Conservation (phyloP, 2,888 invertebrate genomes). For the Hypselothyrea guttata region DNA sequence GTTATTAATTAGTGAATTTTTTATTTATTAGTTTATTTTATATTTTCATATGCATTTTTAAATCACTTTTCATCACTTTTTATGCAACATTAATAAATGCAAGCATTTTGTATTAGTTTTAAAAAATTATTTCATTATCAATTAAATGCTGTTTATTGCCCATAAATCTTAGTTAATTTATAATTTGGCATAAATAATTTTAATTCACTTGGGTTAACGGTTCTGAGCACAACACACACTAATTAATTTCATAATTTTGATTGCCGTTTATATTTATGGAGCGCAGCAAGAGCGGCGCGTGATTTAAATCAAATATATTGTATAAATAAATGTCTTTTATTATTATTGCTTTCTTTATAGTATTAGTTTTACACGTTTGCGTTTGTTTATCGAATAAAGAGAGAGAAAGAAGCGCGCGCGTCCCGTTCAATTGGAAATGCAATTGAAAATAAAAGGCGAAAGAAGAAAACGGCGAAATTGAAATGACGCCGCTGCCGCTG, state of each 20-base stretch:
- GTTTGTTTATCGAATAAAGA: conserved; percentile 31
- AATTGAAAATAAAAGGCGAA: conserved; percentile 67
- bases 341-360: conserved; percentile 11
- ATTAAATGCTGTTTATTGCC: neutral
- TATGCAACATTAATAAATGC: too few species aligned
- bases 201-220: conserved; percentile 6
- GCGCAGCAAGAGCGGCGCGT: conserved; percentile 17
- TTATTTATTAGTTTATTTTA: too few species aligned
- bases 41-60: too few species aligned
- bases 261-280: conserved; percentile 11
- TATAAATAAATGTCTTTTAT: conserved; percentile 3
- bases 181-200: conserved; percentile 7
- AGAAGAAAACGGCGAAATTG: conserved; percentile 58
- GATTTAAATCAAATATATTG: neutral
- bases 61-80: neutral
- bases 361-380: neutral
- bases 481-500: conserved; percentile 46
- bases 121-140: too few species aligned
- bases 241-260: conserved; percentile 24
- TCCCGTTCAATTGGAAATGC: conserved; percentile 68
- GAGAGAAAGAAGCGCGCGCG: conserved; percentile 53
- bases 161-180: neutral
- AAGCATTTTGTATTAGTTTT: too few species aligned
- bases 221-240: conserved; percentile 18
- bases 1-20: too few species aligned